These are phyloP conservation scores for Alosa sapidissima DNA, from an alignment of 2,797 vertebrate genomes.

Conservation along the genomic window DNA sequence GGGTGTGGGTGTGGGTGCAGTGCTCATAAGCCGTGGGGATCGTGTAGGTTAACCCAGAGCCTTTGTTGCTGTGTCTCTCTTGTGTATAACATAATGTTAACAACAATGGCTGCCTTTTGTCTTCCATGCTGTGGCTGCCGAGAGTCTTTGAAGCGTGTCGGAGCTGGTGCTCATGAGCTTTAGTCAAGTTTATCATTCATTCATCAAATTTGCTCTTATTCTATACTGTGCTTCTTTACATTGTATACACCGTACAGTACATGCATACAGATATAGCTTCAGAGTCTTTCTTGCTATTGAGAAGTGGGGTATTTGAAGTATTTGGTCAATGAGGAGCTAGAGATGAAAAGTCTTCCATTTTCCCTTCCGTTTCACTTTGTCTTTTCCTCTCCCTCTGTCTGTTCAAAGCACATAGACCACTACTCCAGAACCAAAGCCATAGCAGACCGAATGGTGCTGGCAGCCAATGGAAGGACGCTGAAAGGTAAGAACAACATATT, in stretches of 20 bases:
- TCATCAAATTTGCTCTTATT: neutral
- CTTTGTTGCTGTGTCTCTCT: neutral
- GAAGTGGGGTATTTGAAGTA: too few relatives aligned
- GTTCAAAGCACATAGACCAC: conserved; percentile 84
- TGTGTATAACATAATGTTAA: neutral
- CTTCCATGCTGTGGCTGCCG: neutral
- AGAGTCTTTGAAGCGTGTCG: neutral
- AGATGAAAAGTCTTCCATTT: conserved; percentile 27
- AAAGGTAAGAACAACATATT: conserved; percentile 71
- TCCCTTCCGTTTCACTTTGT: conserved; percentile 34
- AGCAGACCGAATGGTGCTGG: conserved; percentile 87
- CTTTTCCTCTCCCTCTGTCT: neutral
- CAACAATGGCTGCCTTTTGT: neutral
- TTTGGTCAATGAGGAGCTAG: neutral
- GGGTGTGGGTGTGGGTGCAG: neutral
- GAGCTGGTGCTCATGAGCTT: neutral
- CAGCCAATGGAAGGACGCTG: conserved; percentile 79
- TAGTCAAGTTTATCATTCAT: neutral
- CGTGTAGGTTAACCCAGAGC: neutral
- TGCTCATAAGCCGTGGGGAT: neutral
- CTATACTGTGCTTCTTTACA: too few relatives aligned
- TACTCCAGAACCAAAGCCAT: conserved; percentile 94
- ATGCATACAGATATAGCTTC: neutral
- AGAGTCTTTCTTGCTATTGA: neutral
- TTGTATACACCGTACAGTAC: neutral